Conservation (phyloP, 2,113 vertebrate species). For the Crotalus horridus region DNA sequence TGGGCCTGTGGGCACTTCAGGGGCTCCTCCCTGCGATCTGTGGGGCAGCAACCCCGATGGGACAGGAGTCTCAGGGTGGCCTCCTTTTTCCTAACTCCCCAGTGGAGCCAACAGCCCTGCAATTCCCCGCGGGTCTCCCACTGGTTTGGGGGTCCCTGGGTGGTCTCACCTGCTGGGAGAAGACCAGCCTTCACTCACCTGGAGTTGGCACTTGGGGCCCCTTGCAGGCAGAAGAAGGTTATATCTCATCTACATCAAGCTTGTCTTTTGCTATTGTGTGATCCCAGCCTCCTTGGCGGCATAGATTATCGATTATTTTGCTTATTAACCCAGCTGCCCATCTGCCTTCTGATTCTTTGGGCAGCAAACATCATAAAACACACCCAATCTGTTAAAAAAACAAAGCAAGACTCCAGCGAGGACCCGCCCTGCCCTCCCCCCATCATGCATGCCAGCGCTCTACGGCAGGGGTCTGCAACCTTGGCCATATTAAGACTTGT, state of each 20-base stretch:
- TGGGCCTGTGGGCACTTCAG: no score
- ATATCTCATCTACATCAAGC: not conserved
- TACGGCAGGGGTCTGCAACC: no score
- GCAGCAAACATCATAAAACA: not conserved
- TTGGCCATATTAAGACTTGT: no score
- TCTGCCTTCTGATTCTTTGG: no score
- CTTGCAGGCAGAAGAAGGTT: not conserved
- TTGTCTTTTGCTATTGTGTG: not conserved
- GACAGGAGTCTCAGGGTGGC: not conserved
- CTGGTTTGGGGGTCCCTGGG: not conserved
- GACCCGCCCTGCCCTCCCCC: not conserved
- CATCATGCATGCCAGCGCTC: not conserved
- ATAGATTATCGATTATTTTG: not conserved
- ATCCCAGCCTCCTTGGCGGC: not conserved
- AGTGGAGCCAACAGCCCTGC: not conserved
- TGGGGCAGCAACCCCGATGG: not conserved
- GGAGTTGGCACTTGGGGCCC: not conserved
- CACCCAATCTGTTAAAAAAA: not conserved
- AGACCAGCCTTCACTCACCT: not conserved
- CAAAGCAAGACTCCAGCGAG: not conserved
- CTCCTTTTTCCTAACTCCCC: not conserved
- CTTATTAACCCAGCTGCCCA: not conserved
- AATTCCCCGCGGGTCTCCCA: not conserved
- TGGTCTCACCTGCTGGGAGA: not conserved
- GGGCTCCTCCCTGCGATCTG: not conserved